Evolutionary conservation across 2,113 vertebrate species (phyloP).

Genomic region (Oryzias celebensis): DNA sequence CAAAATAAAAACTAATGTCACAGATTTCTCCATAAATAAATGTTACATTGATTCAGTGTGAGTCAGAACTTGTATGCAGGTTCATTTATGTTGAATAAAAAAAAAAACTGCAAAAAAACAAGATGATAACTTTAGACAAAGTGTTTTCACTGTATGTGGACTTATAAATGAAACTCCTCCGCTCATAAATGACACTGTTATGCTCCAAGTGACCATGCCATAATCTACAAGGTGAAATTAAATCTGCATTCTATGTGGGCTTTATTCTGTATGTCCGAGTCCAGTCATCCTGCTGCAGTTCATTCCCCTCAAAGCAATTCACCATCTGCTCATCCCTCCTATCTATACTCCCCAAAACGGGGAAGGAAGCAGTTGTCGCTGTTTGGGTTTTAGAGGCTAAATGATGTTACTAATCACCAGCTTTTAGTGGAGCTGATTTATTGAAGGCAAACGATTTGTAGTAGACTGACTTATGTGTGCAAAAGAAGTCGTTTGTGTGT

Average conservation of each 20-base stretch:
- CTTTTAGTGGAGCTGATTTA: slow-evolving; percentile 93
- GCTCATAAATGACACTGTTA: neutral
- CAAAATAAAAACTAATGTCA: too few relatives aligned
- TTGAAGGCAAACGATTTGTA: slow-evolving; percentile 92
- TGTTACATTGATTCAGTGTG: neutral
- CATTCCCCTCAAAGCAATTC: slow-evolving; percentile 85
- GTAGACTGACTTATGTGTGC: slow-evolving; percentile 91
- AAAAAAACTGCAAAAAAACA: neutral
- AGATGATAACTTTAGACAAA: neutral
- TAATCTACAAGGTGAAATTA: slow-evolving; percentile 54
- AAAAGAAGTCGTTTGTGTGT: slow-evolving; percentile 91
- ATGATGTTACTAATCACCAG: slow-evolving; percentile 93
- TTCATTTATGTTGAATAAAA: neutral
- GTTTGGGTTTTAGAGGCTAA: slow-evolving; percentile 90
- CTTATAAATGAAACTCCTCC: neutral
- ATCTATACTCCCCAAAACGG: slow-evolving; percentile 87
- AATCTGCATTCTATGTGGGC: slow-evolving; percentile 43
- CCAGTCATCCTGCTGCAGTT: slow-evolving; percentile 77
- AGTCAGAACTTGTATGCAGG: neutral
- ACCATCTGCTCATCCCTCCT: slow-evolving; percentile 89
- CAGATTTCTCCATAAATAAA: neutral
- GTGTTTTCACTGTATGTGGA: neutral
- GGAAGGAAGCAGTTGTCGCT: slow-evolving; percentile 93
- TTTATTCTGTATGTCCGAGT: slow-evolving; percentile 53
- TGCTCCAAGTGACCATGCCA: slow-evolving; percentile 2